Percentiles rank a stretch among this genome's conserved stretches.
Evolutionary conservation across 2,797 vertebrate species (phyloP).

Genomic region (Lacerta bilineata): DNA sequence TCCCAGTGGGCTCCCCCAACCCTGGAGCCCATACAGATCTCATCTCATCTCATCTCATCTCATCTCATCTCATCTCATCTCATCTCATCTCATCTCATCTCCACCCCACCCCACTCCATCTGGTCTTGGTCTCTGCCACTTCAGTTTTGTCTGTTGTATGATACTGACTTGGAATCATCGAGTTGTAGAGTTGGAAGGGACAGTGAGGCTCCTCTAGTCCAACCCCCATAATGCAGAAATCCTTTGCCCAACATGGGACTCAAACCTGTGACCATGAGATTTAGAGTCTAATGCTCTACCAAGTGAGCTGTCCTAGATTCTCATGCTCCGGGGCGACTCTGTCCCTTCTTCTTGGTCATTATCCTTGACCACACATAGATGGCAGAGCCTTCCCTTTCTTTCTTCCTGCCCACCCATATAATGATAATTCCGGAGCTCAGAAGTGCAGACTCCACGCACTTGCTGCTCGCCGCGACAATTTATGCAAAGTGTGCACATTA

Average conservation of each 20-base stretch:
- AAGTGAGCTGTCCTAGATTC: too few species aligned
- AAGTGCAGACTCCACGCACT: neutral
- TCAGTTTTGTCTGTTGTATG: too few species aligned
- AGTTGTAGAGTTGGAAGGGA: too few species aligned
- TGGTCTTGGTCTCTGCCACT: neutral
- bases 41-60: neutral
- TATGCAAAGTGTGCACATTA: constrained; percentile 49
- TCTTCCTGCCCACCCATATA: neutral
- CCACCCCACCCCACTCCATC: neutral
- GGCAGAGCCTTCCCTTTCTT: neutral
- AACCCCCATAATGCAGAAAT: too few species aligned
- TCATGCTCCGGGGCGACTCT: neutral
- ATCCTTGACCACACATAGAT: neutral
- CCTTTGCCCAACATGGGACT: too few species aligned
- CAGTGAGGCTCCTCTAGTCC: too few species aligned
- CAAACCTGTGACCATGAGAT: too few species aligned
- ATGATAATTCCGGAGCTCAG: neutral
- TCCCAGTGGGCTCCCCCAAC: neutral
- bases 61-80: neutral
- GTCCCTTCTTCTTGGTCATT: neutral
- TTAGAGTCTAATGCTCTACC: too few species aligned
- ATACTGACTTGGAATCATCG: too few species aligned
- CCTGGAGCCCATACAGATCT: neutral
- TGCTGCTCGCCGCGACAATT: constrained; percentile 10
- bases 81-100: neutral